Percentiles rank a stretch among this genome's conserved stretches.
These are phyloP conservation scores for Tachycineta bicolor DNA, from an alignment of 2,113 vertebrate genomes.

Conservation along the genomic window DNA sequence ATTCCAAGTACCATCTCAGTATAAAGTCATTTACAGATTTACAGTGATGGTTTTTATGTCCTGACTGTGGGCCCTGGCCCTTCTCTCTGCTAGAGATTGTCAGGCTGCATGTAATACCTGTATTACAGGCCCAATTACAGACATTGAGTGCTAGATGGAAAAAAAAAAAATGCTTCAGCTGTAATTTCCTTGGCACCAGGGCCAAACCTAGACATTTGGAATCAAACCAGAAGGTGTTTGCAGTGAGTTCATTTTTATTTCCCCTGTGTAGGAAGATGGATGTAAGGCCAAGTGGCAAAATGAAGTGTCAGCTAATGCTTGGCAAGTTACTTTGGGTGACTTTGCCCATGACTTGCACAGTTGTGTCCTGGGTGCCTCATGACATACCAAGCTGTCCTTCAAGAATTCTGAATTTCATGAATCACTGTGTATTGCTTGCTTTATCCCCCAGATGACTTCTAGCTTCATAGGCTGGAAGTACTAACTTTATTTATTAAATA, in stretches of 20 bases:
- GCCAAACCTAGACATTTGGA: not conserved
- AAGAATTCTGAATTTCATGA: not conserved
- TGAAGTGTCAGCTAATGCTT: not conserved
- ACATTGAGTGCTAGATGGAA: not conserved
- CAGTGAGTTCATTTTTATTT: fast-evolving
- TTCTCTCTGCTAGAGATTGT: not conserved
- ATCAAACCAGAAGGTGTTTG: not conserved
- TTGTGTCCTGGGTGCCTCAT: not conserved
- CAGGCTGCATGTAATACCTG: not conserved
- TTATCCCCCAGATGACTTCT: not conserved
- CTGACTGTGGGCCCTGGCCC: not conserved
- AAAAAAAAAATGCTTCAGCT: not conserved
- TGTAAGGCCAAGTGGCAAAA: not conserved
- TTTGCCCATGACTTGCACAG: not conserved
- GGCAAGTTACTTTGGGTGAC: not conserved
- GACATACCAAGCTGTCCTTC: not conserved
- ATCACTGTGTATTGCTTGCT: not conserved
- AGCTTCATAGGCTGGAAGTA: not conserved
- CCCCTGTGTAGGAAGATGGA: not conserved
- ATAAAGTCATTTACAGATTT: not conserved
- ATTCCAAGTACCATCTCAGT: not conserved
- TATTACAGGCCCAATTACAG: not conserved
- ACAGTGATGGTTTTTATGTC: not conserved
- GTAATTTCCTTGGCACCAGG: not conserved
- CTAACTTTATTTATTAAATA: not conserved